Base-by-base conservation (phyloP, 1,140 invertebrate genomes). In the Oryctes rhinoceros region DNA sequence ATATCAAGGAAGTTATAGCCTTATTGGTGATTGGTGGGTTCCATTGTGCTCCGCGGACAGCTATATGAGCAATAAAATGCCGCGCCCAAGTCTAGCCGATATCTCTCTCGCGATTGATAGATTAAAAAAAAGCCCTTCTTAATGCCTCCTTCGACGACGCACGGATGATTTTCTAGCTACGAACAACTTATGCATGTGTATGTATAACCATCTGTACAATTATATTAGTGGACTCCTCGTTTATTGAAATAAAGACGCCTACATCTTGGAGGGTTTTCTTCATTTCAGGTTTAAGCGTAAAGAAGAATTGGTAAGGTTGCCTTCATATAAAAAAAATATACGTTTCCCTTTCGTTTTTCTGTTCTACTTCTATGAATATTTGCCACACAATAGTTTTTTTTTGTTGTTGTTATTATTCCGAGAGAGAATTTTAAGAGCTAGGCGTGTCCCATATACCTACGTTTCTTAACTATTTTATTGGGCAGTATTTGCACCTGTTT, bases 11-110 rank as follows among this genome's bases (percentile, higher is more conserved):
- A 37, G 20, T 71, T 59, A 59, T 71, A 37, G 65, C 65, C 65
- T 71, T 71, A 71, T 71, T 71, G 65, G 65, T 71, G 65, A 71
- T 71, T 71, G 65, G 65, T 71, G 65, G 65, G 65, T 71, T 71
- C 20, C 65, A 71, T 71, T 71, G 65, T 71, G 65, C 65, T 71
- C 65, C 20, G 39, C 39, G 24, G 65, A 71, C 65, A 37, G 65
- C 65, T 71, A 71, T 71, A 71, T 71, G 65, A 71, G 65, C 65
- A 71, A 71, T 71, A 71, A 71, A 71, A 71, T 30, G 65, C 65
- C 65, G 65, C 65, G 35, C 65, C 65, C 65, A 71, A 37, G 65
- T 71, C 65, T 71, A 37, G 65, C 24, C 65, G 65, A 71, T 71
- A 71, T 71, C 65, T 71, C 65, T 71, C 65, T 59, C 15, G 24